A percentile compares a stretch with the other conserved stretches of the same genome.
Evolutionary conservation across 2,113 vertebrate species (phyloP).

Genomic region (Delphinus delphis): DNA sequence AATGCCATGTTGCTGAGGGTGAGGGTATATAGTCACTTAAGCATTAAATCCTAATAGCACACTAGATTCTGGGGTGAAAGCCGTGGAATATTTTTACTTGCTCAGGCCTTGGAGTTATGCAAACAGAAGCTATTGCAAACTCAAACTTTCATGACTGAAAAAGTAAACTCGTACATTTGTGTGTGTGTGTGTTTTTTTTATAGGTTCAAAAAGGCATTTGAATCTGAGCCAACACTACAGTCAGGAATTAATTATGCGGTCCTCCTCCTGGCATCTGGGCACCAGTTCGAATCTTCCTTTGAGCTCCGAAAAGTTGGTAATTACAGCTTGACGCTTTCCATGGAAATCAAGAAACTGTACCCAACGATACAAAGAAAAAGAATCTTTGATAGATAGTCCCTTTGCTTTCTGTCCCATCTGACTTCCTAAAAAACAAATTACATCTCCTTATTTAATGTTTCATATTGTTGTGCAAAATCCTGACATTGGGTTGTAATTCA

Average conservation of each 20-base stretch:
- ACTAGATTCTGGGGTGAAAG: slow-evolving; percentile 70
- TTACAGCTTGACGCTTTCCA: slow-evolving; percentile 78
- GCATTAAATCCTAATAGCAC: slow-evolving; percentile 77
- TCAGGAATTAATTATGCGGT: slow-evolving; percentile 99
- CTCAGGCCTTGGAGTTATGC: slow-evolving; percentile 70
- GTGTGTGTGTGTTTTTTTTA: slow-evolving; percentile 56
- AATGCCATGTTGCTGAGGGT: background rate
- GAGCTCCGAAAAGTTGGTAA: slow-evolving; percentile 99
- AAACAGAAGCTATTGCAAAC: slow-evolving; percentile 80
- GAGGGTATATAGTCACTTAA: slow-evolving; percentile 65
- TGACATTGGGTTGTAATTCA: background rate
- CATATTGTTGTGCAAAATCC: background rate
- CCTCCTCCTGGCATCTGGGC: slow-evolving; percentile 95
- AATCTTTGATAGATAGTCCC: background rate
- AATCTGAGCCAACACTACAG: slow-evolving; percentile 97
- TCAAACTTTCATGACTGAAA: slow-evolving; percentile 72
- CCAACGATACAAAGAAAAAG: background rate
- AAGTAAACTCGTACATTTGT: slow-evolving; percentile 78
- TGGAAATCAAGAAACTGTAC: slow-evolving; percentile 52
- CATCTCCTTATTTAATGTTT: background rate
- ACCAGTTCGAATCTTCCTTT: slow-evolving; percentile 97
- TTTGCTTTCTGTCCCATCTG: background rate
- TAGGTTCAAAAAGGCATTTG: slow-evolving; percentile 98
- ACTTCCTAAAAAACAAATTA: background rate
- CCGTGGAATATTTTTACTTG: slow-evolving; percentile 77